Conservation (phyloP, 2,888 invertebrate species). For the Pardosa pseudoannulata region DNA sequence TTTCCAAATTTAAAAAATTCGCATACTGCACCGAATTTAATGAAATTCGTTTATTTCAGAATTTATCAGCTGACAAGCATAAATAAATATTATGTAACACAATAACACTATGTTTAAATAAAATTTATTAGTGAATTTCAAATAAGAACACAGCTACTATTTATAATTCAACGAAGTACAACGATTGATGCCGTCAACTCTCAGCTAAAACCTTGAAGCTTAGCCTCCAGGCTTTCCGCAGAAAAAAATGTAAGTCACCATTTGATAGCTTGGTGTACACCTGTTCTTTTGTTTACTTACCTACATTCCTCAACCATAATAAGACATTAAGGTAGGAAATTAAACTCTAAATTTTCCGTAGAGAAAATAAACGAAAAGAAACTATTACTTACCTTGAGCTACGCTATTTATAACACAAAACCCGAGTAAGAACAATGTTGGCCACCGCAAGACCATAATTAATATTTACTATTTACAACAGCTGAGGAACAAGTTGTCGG, state of each 20-base stretch:
- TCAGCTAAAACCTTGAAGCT: not conserved
- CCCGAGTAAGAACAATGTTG: not conserved
- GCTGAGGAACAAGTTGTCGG: not conserved
- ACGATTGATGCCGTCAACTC: no score
- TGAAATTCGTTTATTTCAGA: no score
- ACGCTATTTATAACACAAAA: not conserved
- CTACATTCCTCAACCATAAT: not conserved
- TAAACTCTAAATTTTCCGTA: no score
- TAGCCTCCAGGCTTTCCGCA: not conserved
- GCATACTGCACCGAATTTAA: no score
- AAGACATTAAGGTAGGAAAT: not conserved
- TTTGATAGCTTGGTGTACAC: not conserved
- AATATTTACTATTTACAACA: not conserved
- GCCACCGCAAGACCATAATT: not conserved
- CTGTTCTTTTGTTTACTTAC: slow-evolving; percentile 9
- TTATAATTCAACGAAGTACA: no score
- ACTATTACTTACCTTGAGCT: not conserved
- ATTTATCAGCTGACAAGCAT: no score
- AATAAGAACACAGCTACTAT: no score
- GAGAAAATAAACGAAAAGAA: not conserved
- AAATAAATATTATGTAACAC: no score
- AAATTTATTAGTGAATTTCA: no score
- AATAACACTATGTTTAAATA: no score
- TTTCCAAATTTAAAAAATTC: no score
- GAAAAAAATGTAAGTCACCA: not conserved